phyloP scores from a whole-genome alignment of 2,888 invertebrate genomes.

The Campoletis raptor region DNA sequence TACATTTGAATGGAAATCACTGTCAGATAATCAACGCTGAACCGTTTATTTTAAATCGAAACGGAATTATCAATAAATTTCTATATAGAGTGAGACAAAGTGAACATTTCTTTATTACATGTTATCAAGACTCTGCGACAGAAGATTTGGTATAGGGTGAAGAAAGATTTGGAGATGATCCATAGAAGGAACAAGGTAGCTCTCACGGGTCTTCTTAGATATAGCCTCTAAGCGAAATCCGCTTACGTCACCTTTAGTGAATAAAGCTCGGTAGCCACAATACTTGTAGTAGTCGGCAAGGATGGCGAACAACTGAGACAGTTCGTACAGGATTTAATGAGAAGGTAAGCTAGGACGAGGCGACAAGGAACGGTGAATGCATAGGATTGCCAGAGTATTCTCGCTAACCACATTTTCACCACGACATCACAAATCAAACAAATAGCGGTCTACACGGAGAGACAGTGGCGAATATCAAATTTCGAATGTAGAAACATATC shows the following conservation, averaged over 20 bases:
- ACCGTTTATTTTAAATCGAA: constrained; percentile 1
- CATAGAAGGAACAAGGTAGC: constrained; percentile 31
- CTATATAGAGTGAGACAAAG: constrained; percentile 5
- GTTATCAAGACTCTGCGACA: constrained; percentile 23
- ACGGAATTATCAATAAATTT: not conserved
- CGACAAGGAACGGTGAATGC: constrained; percentile 4
- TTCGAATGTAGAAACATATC: not conserved
- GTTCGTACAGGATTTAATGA: constrained; percentile 47
- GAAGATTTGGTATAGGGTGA: constrained; percentile 16
- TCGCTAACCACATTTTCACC: constrained; percentile 55
- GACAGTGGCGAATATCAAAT: not conserved
- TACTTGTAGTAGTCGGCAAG: constrained; percentile 47
- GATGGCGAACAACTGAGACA: constrained; percentile 28
- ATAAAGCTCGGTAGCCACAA: constrained; percentile 52
- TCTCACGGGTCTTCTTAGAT: constrained; percentile 10
- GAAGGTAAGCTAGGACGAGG: constrained; percentile 41
- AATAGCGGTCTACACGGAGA: constrained; percentile 1
- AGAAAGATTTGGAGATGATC: constrained; percentile 43
- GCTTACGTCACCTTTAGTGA: constrained; percentile 68
- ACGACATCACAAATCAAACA: constrained; percentile 58
- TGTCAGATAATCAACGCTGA: not conserved
- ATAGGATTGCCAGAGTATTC: constrained; percentile 50
- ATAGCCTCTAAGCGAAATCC: constrained; percentile 59
- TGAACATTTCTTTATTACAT: constrained; percentile 4
- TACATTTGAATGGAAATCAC: not conserved